These are phyloP conservation scores for Smithornis capensis DNA, from an alignment of 2,113 vertebrate species.

Conservation along the genomic window DNA sequence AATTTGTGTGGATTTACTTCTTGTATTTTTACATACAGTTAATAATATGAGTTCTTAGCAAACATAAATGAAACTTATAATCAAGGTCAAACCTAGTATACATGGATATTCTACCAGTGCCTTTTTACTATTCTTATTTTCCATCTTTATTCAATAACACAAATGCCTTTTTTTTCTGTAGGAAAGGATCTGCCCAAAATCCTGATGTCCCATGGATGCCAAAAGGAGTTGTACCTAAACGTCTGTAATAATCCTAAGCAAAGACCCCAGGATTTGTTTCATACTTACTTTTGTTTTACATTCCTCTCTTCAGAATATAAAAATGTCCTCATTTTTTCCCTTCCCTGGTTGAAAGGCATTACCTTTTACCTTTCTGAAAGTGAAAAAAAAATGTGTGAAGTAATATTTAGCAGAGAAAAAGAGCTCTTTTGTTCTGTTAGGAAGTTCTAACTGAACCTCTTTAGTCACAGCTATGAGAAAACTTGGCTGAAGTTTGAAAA, in stretches of 20 bases:
- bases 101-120: background rate
- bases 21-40: background rate
- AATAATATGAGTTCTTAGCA: background rate
- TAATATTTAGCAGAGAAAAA: constrained; percentile 7
- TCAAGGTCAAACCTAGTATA: background rate
- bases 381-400: background rate
- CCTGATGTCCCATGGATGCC: background rate
- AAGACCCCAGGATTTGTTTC: background rate
- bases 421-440: constrained; percentile 8
- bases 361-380: background rate
- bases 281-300: background rate
- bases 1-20: background rate
- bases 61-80: background rate
- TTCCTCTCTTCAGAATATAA: background rate
- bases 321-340: background rate
- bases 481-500: constrained; percentile 40
- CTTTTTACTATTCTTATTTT: background rate
- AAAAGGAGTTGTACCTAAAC: background rate
- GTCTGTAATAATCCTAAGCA: background rate
- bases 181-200: background rate
- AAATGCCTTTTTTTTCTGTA: background rate
- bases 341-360: background rate
- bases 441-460: background rate
- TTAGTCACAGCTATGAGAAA: background rate
- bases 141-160: background rate